Evolutionary conservation across 2,888 invertebrate species (phyloP), one percentile per base, ranked within the genome.

Genomic region (Desoria tigrina): DNA sequence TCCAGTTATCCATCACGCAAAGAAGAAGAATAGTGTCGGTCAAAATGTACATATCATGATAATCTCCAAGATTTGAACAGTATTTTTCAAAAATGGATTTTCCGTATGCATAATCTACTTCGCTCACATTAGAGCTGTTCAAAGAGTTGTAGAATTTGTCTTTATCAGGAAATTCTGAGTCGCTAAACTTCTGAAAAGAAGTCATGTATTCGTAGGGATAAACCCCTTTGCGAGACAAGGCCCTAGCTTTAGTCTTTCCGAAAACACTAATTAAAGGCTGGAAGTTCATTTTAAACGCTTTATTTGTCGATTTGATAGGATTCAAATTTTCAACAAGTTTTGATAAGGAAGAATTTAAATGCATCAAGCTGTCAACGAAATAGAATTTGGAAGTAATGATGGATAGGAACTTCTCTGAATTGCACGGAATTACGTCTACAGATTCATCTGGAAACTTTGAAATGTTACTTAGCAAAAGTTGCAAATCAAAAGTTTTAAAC

Each of bases 1-100:
- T 28, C 68, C 77, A 78, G 14, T 66, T 68, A 61, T 78, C 73
- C 65, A 78, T 77, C 0, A 76, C 69, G 51, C 74, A 71, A 6
- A 74, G 74, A 2, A 78, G 66, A 1, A 74, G 62, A 9, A 71
- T 39, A 0, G 69, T 66, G 66, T 77, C 76, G 14, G 67, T 62
- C 27, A 66, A 54, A 1, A 71, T 18, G 60, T 78, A 78, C 2
- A 77, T 23, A 63, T 74, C 73, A 45, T 71, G 71, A 55, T 75
- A 75, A 26, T 77, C 74, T 7, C 76, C 74, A 1, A 78, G 39
- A 37, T 65, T 74, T 58, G 71, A 64, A 16, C 70, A 66, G 45
- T 77, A 75, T 16, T 28, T 18, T 7, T 70, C 53, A 73, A 72
- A 78, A 7, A 77, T 70, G 2, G 32, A 23, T 42, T 56, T 2